Base-by-base conservation (phyloP, 2,113 vertebrate species). In the Aix galericulata region DNA sequence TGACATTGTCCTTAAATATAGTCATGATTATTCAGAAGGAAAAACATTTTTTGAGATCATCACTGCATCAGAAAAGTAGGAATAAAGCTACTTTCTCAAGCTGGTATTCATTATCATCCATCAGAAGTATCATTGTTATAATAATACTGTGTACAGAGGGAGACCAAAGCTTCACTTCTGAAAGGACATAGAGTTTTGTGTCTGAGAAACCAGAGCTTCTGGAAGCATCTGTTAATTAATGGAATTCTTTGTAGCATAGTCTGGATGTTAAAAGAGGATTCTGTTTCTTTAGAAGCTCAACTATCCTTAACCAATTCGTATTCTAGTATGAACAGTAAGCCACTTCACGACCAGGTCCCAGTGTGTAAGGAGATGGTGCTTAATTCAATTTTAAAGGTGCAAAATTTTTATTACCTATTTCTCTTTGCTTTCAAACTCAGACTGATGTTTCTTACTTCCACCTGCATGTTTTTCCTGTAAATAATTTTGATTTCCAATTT, bases 281-380 rank as follows among this genome's bases (percentile, higher is more conserved):
- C 75, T 44, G 12, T 46, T 74, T 58, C 69, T 67, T 67, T 25
- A 27, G 44, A 34, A 58, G 17, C 48, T 69, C 59, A 53, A 2
- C 17, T 29, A 0, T 42, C 26, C 44, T 23, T 25, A 34, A 21
- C 25, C 32, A 84, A 31, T 13, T 58, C 46, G 40, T 25, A 21
- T 6, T 22, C 4, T 31, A 66, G 13, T 46, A 32, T 44, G n/a
- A 74, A 17, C 18, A 50, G 46, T 13, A 31, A 68, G 60, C n/a
- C 13, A 11, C 6, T 2, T 0, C 4, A 0, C 13, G 64, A 27
- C 29, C 68, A 48, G 68, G 18, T 20, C 44, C 53, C 2, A 0
- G 21, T 8, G 42, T 40, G 6, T 11, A 8, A 17, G 23, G 32
- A 56, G 3, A 4, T 8, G 58, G 52, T 44, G 26, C 52, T 34